Conservation (phyloP, 2,888 invertebrate genomes). For the Epistrophe grossulariae region DNA sequence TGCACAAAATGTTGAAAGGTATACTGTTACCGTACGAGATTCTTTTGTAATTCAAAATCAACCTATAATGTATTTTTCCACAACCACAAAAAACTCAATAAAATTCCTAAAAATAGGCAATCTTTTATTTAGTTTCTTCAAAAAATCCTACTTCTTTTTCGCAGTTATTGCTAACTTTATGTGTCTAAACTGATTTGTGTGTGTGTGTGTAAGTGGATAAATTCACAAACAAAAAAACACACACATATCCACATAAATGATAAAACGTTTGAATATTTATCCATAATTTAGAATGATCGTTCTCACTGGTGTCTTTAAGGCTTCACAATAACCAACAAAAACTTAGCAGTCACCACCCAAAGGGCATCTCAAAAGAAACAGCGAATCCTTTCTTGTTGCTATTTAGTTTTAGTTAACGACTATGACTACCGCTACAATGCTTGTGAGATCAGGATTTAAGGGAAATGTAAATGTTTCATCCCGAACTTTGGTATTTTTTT, state of each 20-base stretch:
- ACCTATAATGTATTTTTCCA: neutral
- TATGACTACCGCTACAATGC: constrained; percentile 19
- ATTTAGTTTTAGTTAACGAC: constrained; percentile 74
- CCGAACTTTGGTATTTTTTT: constrained; percentile 29
- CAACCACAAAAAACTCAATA: neutral
- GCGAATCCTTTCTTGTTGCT: constrained; percentile 60
- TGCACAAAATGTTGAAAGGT: neutral
- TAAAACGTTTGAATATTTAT: constrained; percentile 62
- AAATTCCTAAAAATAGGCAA: constrained; percentile 18
- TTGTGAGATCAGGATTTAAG: constrained; percentile 54
- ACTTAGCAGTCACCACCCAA: constrained; percentile 45
- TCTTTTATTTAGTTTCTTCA: neutral
- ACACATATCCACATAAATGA: neutral
- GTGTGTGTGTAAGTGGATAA: neutral
- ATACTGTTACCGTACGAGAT: too few species aligned
- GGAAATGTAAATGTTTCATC: constrained; percentile 64
- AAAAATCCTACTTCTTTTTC: neutral
- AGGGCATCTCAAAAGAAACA: constrained; percentile 60
- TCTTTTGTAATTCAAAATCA: neutral
- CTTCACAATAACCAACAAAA: constrained; percentile 18
- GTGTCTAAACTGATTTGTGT: neutral
- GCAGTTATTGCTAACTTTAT: neutral
- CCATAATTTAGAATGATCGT: constrained; percentile 54
- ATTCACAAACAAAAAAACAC: too few species aligned
- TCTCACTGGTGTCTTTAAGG: constrained; percentile 51